Percentiles rank a stretch among this genome's conserved stretches.
phyloP scores from a whole-genome alignment of 2,113 vertebrate species.

The Budorcas taxicolor region DNA sequence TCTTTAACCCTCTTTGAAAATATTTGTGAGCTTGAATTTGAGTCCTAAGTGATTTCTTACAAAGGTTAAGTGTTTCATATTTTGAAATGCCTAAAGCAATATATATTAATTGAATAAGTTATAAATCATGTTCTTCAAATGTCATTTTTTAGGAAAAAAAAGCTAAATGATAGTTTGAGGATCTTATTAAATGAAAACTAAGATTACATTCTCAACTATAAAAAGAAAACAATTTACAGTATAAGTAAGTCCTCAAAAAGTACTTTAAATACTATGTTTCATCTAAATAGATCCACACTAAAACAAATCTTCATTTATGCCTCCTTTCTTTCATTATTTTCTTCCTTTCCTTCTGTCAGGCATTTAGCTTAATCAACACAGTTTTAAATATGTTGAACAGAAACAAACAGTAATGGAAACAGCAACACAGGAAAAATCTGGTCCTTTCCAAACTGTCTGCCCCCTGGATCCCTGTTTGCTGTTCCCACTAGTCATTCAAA shows the following conservation, averaged over 20 bases:
- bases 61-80: background rate
- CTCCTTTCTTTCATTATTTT: background rate
- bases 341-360: background rate
- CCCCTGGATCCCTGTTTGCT: background rate
- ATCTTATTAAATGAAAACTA: background rate
- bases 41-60: conserved; percentile 14
- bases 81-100: conserved; percentile 9
- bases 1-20: background rate
- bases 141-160: background rate
- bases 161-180: background rate
- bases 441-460: background rate
- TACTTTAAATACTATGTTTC: background rate
- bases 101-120: background rate
- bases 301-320: background rate
- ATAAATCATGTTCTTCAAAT: background rate
- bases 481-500: too few relatives aligned
- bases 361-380: background rate
- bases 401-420: background rate
- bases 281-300: background rate
- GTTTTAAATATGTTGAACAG: background rate
- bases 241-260: background rate
- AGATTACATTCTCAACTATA: background rate
- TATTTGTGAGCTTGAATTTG: conserved; percentile 12
- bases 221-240: background rate
- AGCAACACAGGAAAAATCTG: background rate